phyloP scores from a whole-genome alignment of 2,797 vertebrate species.

The Huso huso region DNA sequence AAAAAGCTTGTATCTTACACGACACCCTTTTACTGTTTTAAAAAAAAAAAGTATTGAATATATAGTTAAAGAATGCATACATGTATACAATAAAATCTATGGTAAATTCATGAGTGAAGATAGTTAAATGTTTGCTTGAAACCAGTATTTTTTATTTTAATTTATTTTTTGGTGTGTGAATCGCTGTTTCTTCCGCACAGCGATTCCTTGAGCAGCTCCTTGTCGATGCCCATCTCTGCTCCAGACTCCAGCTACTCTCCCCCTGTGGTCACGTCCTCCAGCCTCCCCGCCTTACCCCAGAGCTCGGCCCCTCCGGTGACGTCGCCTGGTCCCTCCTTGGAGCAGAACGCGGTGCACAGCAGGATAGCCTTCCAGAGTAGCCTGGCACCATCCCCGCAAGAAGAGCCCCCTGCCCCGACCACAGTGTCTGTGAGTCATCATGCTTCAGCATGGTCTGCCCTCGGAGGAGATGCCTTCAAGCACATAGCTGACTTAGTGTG shows the following conservation, averaged over 20 bases:
- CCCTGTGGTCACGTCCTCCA: constrained; percentile 65
- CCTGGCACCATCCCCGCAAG: constrained; percentile 61
- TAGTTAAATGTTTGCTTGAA: too few species aligned
- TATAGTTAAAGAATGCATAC: too few species aligned
- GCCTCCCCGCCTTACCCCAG: constrained; percentile 52
- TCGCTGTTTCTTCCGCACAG: constrained; percentile 42
- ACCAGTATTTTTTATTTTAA: neutral
- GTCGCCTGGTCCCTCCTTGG: constrained; percentile 68
- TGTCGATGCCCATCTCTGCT: constrained; percentile 71
- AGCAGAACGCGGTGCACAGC: constrained; percentile 70
- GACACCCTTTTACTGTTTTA: too few species aligned
- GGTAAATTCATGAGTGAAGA: neutral
- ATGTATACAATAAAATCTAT: neutral
- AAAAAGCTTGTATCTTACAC: too few species aligned
- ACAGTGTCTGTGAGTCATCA: constrained; percentile 65
- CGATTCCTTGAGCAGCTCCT: constrained; percentile 76
- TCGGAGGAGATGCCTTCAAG: too few species aligned
- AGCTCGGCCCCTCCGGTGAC: constrained; percentile 57
- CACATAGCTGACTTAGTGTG: too few species aligned
- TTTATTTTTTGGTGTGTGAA: neutral
- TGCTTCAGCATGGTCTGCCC: too few species aligned
- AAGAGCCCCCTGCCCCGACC: constrained; percentile 54
- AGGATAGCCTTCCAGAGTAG: constrained; percentile 57
- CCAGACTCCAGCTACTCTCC: constrained; percentile 76
- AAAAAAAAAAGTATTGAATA: too few species aligned